These are phyloP conservation scores for Chaenodraco wilsoni DNA, from an alignment of 2,797 vertebrate genomes.

Conservation along the genomic window DNA sequence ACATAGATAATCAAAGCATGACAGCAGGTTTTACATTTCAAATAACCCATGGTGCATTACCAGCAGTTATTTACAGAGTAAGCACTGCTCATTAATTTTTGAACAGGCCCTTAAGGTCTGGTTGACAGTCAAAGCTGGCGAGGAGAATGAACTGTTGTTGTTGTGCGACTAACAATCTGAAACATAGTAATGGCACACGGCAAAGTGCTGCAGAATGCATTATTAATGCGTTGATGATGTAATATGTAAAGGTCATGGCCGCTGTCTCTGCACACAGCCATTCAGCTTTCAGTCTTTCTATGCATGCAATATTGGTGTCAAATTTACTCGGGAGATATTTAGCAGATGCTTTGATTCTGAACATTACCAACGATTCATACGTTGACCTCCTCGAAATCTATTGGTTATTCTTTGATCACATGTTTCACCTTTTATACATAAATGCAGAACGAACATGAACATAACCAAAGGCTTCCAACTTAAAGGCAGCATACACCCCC, in stretches of 20 bases:
- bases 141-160: conserved; percentile 74
- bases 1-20: conserved; percentile 83
- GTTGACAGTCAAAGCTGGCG: conserved; percentile 82
- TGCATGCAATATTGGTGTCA: conserved; percentile 8
- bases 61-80: conserved; percentile 85
- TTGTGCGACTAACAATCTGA: conserved; percentile 75
- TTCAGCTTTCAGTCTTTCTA: conserved; percentile 50
- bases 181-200: conserved; percentile 76
- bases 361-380: background rate
- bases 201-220: conserved; percentile 80
- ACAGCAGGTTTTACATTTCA: conserved; percentile 85
- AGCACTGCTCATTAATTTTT: conserved; percentile 83
- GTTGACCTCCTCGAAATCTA: background rate
- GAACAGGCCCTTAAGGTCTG: conserved; percentile 82
- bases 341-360: conserved; percentile 1
- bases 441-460: too few species aligned
- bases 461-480: too few species aligned
- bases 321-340: conserved; percentile 26
- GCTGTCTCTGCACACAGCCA: conserved; percentile 57
- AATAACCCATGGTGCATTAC: conserved; percentile 83
- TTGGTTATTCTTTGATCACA: background rate
- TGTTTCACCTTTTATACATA: too few species aligned
- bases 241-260: conserved; percentile 79
- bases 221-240: conserved; percentile 83
- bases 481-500: too few species aligned